A percentile compares a stretch with the other conserved stretches of the same genome.
These are phyloP conservation scores for Trichosurus vulpecula DNA, from an alignment of 2,797 vertebrate species.

Conservation along the genomic window DNA sequence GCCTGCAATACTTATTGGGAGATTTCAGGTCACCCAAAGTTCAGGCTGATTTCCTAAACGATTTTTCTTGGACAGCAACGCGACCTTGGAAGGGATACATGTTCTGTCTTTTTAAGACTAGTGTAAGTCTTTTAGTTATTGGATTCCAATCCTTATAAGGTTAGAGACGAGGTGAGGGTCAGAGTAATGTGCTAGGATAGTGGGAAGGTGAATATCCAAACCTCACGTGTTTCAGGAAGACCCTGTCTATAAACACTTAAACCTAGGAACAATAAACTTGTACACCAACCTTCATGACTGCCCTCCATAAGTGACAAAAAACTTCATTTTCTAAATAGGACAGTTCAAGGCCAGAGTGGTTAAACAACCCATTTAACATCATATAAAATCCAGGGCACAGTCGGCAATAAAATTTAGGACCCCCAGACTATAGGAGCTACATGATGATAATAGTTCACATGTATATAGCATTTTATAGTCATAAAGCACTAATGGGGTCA, in stretches of 20 bases:
- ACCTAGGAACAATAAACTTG: constrained; percentile 51
- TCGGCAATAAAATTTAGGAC: neutral
- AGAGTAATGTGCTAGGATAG: constrained; percentile 20
- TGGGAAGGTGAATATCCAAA: constrained; percentile 26
- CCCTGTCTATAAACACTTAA: constrained; percentile 48
- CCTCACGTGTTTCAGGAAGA: constrained; percentile 54
- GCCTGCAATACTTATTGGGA: constrained; percentile 76
- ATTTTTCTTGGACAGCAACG: constrained; percentile 56
- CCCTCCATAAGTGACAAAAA: constrained; percentile 50
- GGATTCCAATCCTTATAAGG: constrained; percentile 7
- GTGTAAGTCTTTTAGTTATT: constrained; percentile 23
- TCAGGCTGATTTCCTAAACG: constrained; percentile 79
- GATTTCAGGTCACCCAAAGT: constrained; percentile 84
- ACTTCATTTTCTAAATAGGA: constrained; percentile 40
- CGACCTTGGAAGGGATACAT: constrained; percentile 35
- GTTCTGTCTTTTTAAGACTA: constrained; percentile 6
- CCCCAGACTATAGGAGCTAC: neutral
- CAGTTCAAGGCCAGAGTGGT: constrained; percentile 1
- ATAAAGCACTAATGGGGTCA: neutral
- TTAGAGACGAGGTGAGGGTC: neutral
- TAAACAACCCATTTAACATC: neutral
- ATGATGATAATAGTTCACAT: neutral
- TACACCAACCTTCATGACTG: constrained; percentile 57
- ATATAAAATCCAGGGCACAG: neutral
- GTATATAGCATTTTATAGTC: neutral